Base-by-base conservation (phyloP, 1,140 invertebrate species). In the Leguminivora glycinivorella region DNA sequence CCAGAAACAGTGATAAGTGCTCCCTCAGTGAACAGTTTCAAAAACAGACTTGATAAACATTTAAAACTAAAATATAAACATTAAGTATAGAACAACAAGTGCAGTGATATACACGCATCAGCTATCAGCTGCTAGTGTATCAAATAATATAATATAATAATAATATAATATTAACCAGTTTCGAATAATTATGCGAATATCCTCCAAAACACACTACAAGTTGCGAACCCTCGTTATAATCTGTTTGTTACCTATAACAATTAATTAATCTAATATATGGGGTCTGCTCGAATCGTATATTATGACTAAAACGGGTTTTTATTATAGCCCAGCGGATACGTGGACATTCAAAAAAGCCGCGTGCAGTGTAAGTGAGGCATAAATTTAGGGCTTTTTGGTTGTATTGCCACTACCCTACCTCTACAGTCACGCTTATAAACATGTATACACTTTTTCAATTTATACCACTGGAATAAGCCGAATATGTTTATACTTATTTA, bases 261-360 rank as follows among this genome's bases (percentile, higher is more conserved):
- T 63, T 63, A 63, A 63, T 63, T 63, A 63, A 63, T 63, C 29
- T 63, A 63, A 63, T 63, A 63, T 34, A 63, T 63, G 25, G 26
- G 25, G 17, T 12, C 14, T 17, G 22, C 58, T 29, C 5, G 26
- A n/a, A n/a, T 63, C 58, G 58, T 63, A 63, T 63, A 63, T 63
- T 34, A 31, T 29, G 25, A 31, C 25, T 31, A 17, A 31, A 63
- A 63, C 58, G 31, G 26, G 58, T 63, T 63, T 63, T 63, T 63
- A 63, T 63, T 63, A 31, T 31, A 17, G 58, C 26, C 47, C 58
- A 17, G 26, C 58, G 58, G 58, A 63, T 63, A 63, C 58, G 26
- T 63, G 58, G 58, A 63, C 29, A 34, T 6, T 29, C 58, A 63
- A 63, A 63, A 63, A 34, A 63, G 25, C 56, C 25, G 25, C 25